Percentiles rank a stretch among this genome's conserved stretches.
Conservation (phyloP, 2,113 vertebrate genomes). For the Gasterosteus nipponicus region DNA sequence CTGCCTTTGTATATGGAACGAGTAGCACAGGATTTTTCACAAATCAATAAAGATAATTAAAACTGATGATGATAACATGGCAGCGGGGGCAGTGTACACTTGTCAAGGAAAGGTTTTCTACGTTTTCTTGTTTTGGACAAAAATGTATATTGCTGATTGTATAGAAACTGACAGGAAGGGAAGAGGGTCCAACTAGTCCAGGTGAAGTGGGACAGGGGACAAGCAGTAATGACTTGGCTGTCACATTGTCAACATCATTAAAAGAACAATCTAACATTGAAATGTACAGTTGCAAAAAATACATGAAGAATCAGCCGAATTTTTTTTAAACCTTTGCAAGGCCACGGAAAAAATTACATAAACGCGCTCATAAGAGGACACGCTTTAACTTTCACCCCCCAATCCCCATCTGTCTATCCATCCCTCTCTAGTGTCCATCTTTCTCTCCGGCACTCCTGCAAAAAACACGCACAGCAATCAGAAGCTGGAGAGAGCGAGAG, state of each 20-base stretch:
- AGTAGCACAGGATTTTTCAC: neutral
- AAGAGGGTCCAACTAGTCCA: neutral
- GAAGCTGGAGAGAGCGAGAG: slow-evolving; percentile 4
- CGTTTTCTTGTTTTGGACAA: neutral
- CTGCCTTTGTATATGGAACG: neutral
- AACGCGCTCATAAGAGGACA: slow-evolving; percentile 33
- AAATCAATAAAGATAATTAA: slow-evolving; percentile 1
- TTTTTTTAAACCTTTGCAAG: slow-evolving; percentile 15
- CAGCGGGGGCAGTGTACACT: neutral
- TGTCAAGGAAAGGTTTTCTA: neutral
- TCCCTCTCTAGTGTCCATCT: slow-evolving; percentile 50
- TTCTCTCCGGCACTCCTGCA: slow-evolving; percentile 17
- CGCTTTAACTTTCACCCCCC: slow-evolving; percentile 47
- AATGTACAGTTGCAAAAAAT: neutral
- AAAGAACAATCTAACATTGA: neutral
- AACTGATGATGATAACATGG: neutral
- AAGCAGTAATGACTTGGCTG: neutral
- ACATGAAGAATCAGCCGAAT: neutral
- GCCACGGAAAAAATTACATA: slow-evolving; percentile 14
- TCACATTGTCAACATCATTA: neutral
- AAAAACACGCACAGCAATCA: slow-evolving; percentile 27
- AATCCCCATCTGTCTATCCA: slow-evolving; percentile 50
- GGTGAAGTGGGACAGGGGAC: neutral
- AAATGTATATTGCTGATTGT: neutral
- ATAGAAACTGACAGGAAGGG: neutral